Evolutionary conservation across 2,797 vertebrate genomes (phyloP), one percentile per base, ranked within the genome.

Genomic region (Halcyon leucocephala): DNA sequence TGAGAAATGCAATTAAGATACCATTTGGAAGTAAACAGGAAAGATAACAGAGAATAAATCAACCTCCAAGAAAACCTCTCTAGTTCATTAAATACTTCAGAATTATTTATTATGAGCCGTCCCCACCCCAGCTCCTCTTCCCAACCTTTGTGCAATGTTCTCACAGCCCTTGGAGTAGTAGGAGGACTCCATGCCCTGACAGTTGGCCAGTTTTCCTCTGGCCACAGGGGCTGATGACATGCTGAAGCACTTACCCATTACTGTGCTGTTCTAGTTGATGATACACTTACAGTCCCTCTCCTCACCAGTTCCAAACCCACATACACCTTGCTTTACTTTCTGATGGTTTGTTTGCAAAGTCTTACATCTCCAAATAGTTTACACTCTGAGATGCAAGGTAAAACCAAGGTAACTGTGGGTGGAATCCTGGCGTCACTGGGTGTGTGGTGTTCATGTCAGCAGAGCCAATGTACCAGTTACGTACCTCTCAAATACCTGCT

Each of bases 1-100:
- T 46, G 33, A 92, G 81, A 89, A 90, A 91, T 87, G 57, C 78
- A 89, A 95, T 96, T 95, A 95, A 96, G 62, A 71, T 42, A 69
- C 81, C 72, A 86, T 94, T 94, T 93, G 66, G 84, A 89, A 95
- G 69, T 49, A 90, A 91, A 88, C 33, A 91, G 19, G 4, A 94
- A 61, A 85, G 25, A 28, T 54, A 69, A 64, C 52, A 82, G 78
- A 96, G 31, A 37, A 84, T 88, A 94, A 93, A 91, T 90, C 67
- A 95, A 84, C 35, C 71, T 78, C 60, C 54, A 82, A 61, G 44
- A 49, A 83, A 89, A 55, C 35, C 33, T 86, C 54, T 49, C 42
- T 48, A 71, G 42, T 62, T 91, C 64, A 86, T 69, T 87, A 92
- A 93, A 79, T 88, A 62, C 25, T 84, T 86, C n/a, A 87, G 28